Conservation (phyloP, 1,140 invertebrate genomes). For the Ganaspis sp. region DNA sequence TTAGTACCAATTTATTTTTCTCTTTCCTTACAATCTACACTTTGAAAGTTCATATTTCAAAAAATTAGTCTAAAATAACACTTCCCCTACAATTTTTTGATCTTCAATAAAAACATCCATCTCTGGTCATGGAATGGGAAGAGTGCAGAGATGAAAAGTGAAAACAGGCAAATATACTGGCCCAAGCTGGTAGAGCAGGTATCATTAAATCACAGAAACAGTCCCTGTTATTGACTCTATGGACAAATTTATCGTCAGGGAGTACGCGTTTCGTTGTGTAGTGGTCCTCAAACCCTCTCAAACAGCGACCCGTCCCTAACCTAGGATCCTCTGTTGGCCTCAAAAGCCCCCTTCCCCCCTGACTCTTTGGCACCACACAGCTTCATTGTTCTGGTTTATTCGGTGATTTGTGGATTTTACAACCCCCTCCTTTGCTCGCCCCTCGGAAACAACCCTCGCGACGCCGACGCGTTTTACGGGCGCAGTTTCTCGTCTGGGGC, state of each 20-base stretch:
- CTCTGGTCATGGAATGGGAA: neutral
- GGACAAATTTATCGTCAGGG: conserved; percentile 76
- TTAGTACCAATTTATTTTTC: no score
- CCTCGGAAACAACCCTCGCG: neutral
- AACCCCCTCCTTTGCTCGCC: conserved; percentile 45
- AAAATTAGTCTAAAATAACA: no score
- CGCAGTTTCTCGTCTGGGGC: conserved; percentile 6
- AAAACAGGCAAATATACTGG: conserved; percentile 47
- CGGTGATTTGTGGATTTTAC: conserved; percentile 76
- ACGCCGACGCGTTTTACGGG: conserved; percentile 35
- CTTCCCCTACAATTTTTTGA: no score
- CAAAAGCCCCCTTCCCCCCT: conserved; percentile 32
- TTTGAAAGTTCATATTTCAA: no score
- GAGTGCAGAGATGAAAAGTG: conserved; percentile 43
- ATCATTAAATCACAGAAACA: conserved; percentile 76
- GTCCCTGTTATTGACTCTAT: conserved; percentile 75
- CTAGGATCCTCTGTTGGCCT: conserved; percentile 44
- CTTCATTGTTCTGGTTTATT: conserved; percentile 76
- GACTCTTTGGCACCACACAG: conserved; percentile 56
- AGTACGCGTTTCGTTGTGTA: conserved; percentile 66
- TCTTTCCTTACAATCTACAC: no score
- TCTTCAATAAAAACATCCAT: no score
- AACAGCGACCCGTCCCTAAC: conserved; percentile 49
- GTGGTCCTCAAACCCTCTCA: conserved; percentile 53
- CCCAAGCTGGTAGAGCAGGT: conserved; percentile 54